phyloP scores from a whole-genome alignment of 2,113 vertebrate genomes.

The Mungos mungo region DNA sequence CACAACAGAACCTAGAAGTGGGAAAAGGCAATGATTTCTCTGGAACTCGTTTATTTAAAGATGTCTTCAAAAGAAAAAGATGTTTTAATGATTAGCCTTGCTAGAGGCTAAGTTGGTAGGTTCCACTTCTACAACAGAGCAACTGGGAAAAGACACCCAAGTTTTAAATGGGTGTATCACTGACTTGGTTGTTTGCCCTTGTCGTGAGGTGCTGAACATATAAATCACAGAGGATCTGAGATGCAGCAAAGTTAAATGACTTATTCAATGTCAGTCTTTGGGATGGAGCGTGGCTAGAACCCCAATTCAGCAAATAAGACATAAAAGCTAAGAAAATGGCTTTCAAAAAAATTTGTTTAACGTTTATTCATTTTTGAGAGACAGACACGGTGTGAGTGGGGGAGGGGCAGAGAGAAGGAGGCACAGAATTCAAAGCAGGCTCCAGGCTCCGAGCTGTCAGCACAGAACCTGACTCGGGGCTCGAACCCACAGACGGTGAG shows the following conservation, averaged over 20 bases:
- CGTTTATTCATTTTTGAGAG: too few species aligned
- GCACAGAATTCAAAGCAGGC: too few species aligned
- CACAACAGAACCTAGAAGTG: background rate
- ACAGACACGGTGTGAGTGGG: too few species aligned
- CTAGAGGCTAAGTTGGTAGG: background rate
- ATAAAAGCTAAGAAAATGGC: background rate
- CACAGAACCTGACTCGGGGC: too few species aligned
- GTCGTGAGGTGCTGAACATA: accelerated
- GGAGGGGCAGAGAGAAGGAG: too few species aligned
- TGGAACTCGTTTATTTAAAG: background rate
- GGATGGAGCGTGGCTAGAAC: background rate
- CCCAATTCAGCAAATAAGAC: background rate
- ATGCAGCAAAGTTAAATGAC: background rate
- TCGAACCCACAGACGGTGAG: too few species aligned
- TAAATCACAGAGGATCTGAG: background rate
- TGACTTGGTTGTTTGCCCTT: accelerated
- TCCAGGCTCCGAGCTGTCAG: too few species aligned
- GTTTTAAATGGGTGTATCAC: background rate
- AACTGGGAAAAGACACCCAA: background rate
- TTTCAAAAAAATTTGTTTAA: background rate
- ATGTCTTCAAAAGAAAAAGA: background rate
- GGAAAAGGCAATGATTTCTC: background rate
- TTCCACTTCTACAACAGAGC: background rate
- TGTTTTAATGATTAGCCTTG: background rate
- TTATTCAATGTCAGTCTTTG: too few species aligned